A percentile compares a stretch with the other conserved stretches of the same genome.
phyloP scores from a whole-genome alignment of 2,797 vertebrate species.

The Chloroceryle amazona region DNA sequence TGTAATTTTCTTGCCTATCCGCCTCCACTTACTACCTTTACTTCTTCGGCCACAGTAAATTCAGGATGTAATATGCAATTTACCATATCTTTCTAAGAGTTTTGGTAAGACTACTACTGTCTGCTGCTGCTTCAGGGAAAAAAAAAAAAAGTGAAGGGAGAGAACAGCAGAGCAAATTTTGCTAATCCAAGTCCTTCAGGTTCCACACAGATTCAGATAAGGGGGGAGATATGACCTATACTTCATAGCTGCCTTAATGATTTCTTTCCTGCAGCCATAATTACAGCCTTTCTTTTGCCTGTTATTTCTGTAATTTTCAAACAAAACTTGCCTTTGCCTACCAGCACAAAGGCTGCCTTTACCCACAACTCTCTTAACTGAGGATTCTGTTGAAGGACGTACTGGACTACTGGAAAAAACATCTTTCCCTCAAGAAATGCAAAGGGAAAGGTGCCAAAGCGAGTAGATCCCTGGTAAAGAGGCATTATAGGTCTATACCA shows the following conservation, averaged over 20 bases:
- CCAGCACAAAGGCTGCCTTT: neutral
- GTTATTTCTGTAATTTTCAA: neutral
- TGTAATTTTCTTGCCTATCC: neutral
- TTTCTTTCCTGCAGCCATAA: neutral
- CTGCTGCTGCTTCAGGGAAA: neutral
- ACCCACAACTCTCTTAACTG: neutral
- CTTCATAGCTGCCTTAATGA: neutral
- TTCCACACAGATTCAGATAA: neutral
- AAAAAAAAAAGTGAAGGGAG: neutral
- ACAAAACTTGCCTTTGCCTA: neutral
- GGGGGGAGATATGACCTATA: neutral
- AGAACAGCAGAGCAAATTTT: neutral
- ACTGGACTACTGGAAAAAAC: neutral
- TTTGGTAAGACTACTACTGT: neutral
- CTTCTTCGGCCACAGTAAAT: neutral
- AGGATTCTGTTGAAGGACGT: neutral
- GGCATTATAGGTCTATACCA: neutral
- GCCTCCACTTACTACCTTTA: neutral
- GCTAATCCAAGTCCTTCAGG: neutral
- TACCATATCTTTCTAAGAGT: neutral
- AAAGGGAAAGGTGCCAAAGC: neutral
- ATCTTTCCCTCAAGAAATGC: neutral
- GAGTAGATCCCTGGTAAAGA: neutral
- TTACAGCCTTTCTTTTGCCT: neutral
- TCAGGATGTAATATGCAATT: neutral